phyloP scores from a whole-genome alignment of 2,113 vertebrate genomes.

The Caranx ignobilis region DNA sequence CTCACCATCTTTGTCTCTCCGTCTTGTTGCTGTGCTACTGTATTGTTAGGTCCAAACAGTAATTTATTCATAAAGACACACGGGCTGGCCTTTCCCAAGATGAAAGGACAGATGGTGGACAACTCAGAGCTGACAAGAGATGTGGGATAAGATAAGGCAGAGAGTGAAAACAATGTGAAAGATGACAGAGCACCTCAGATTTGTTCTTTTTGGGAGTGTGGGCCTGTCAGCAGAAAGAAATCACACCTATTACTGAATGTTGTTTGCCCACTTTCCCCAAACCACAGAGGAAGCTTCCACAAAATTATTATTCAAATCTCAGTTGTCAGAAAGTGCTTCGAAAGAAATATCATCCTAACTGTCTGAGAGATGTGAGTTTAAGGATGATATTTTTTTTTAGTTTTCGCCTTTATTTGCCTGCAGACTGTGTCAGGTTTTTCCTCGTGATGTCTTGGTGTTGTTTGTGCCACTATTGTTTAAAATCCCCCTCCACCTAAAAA shows the following conservation, averaged over 20 bases:
- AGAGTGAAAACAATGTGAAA: not conserved
- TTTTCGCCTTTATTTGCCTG: not conserved
- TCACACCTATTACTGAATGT: constrained; percentile 31
- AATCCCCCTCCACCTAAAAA: no score
- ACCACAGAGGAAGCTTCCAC: not conserved
- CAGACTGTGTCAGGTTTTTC: not conserved
- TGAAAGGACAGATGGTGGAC: constrained; percentile 42
- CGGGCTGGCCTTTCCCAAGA: constrained; percentile 38
- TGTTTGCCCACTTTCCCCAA: not conserved
- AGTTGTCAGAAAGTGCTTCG: not conserved
- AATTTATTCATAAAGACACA: constrained; percentile 61
- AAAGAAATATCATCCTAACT: constrained; percentile 4
- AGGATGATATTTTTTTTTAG: not conserved
- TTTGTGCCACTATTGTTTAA: no score
- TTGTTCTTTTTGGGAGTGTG: not conserved
- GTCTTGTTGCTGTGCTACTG: constrained; percentile 10
- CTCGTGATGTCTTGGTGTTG: no score
- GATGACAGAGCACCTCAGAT: constrained; percentile 5
- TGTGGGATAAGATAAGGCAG: constrained; percentile 10
- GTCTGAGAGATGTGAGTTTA: not conserved
- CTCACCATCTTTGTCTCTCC: constrained; percentile 18
- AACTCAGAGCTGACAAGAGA: constrained; percentile 23
- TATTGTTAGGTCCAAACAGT: constrained; percentile 37
- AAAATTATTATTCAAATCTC: constrained; percentile 17
- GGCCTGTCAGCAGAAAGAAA: constrained; percentile 15